These are phyloP conservation scores for Mesitornis unicolor DNA, from an alignment of 2,113 vertebrate genomes.

Conservation along the genomic window DNA sequence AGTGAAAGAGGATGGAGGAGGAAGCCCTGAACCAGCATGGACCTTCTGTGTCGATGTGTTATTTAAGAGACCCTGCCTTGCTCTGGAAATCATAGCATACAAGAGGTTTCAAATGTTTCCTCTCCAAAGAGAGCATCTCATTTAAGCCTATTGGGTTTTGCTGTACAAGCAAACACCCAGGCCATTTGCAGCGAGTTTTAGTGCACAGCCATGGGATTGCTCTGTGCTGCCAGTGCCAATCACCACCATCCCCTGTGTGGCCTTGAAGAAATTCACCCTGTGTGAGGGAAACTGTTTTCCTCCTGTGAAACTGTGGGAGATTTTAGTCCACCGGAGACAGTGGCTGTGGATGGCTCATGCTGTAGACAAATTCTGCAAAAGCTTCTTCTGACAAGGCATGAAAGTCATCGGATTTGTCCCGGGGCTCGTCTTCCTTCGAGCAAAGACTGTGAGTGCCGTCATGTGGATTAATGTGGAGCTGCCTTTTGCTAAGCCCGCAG, in stretches of 20 bases:
- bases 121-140: background rate
- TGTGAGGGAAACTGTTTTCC: background rate
- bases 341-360: background rate
- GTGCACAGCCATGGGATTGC: background rate
- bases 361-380: background rate
- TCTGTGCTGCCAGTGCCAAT: background rate
- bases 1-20: background rate
- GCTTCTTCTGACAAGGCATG: background rate
- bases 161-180: background rate
- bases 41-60: background rate
- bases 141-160: background rate
- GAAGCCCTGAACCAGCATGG: background rate
- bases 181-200: background rate
- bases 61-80: background rate
- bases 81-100: background rate
- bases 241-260: background rate
- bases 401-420: background rate
- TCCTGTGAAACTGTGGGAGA: background rate
- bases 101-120: background rate
- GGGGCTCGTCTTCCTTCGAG: background rate
- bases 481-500: background rate
- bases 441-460: background rate
- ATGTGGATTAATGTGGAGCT: background rate
- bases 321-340: background rate
- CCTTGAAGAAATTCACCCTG: background rate